These are phyloP conservation scores for Blennius ocellaris DNA, from an alignment of 2,113 vertebrate genomes.

Conservation along the genomic window DNA sequence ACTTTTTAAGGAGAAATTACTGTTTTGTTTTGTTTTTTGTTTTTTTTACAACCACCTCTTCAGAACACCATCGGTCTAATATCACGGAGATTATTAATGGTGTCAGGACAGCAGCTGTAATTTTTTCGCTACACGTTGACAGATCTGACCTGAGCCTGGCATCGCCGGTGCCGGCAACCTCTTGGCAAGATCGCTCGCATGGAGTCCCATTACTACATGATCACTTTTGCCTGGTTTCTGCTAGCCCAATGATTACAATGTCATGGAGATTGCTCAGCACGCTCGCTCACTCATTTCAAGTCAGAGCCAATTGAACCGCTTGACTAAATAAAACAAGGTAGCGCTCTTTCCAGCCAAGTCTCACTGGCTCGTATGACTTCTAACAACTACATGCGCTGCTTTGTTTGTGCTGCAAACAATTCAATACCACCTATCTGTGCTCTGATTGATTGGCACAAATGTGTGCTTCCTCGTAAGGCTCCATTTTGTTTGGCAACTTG, in stretches of 20 bases:
- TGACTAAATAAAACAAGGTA: too few species aligned
- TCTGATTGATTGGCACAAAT: constrained; percentile 25
- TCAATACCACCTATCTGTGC: neutral
- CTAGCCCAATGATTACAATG: constrained; percentile 14
- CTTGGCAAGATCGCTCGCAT: constrained; percentile 22
- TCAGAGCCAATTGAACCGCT: too few species aligned
- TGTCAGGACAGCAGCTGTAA: constrained; percentile 12
- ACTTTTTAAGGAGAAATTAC: neutral
- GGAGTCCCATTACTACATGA: constrained; percentile 22
- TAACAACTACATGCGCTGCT: too few species aligned
- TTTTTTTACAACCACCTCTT: neutral
- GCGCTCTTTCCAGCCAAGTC: too few species aligned
- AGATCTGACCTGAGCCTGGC: constrained; percentile 20
- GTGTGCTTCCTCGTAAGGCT: constrained; percentile 10
- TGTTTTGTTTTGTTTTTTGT: neutral
- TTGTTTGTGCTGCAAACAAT: neutral
- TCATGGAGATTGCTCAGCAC: neutral
- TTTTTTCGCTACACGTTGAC: constrained; percentile 2
- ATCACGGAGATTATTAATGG: constrained; percentile 4
- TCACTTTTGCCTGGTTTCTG: constrained; percentile 25
- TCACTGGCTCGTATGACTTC: too few species aligned
- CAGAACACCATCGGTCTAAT: neutral
- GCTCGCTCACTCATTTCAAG: neutral
- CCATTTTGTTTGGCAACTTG: constrained; percentile 21
- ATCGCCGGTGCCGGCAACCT: constrained; percentile 13